Base-by-base conservation (phyloP, 1,140 invertebrate genomes). In the Lerema accius region DNA sequence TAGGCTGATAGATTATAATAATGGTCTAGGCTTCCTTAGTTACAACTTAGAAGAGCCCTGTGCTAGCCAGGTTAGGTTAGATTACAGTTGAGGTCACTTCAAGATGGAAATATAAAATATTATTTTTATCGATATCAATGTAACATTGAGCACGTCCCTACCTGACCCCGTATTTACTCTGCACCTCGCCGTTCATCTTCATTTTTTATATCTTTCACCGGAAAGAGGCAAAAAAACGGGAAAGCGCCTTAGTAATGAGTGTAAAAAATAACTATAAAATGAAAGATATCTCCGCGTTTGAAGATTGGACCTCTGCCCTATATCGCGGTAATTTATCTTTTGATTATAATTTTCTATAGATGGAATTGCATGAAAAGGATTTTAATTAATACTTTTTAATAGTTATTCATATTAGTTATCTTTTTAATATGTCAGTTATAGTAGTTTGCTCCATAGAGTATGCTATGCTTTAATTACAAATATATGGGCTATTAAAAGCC, bases 121-220 rank as follows among this genome's bases (percentile, higher is more conserved):
- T n/a, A n/a, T n/a, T n/a, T n/a, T 32, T 32, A 32, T 9, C 51
- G 45, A 49, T 64, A 71, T 68, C 63, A 67, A 72, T 66, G 72
- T 40, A 19, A 17, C 11, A 46, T 17, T 15, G 16, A 6, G 39
- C 42, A 46, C 82, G 69, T 62, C 80, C 66, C 82, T 89, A 80
- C 15, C 45, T 72, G 70, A 78, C 76, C 76, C 71, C 84, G 83
- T 88, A 89, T 88, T 89, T 86, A 88, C 85, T 82, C 82, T 80
- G 85, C 78, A 85, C 82, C 84, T 86, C 82, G 81, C 73, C 84
- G 82, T 89, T 89, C 84, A 88, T 89, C 86, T 89, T 86, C 84
- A 88, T 87, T 86, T 90, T 90, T 90, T 90, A 86, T 86, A 80
- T 86, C 82, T 82, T 84, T 84, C 77, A 81, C 68, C 82, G 80